Evolutionary conservation across 2,888 invertebrate genomes (phyloP), one percentile per base, ranked within the genome.

Genomic region (Temnothorax ravouxi): DNA sequence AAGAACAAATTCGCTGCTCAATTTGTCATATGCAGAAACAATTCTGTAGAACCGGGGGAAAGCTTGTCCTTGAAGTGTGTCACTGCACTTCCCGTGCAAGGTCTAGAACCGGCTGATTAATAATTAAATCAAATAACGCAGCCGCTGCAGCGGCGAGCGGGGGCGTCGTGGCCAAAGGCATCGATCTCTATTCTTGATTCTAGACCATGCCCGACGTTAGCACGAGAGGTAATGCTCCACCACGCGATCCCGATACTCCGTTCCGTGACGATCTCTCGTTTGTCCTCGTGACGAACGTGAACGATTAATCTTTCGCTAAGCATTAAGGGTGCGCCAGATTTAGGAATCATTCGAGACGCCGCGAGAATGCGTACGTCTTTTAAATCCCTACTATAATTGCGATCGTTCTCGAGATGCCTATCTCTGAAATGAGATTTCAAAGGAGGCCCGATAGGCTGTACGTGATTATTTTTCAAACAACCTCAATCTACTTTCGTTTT

Each of bases 111-210:
- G 84, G 76, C 50, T 86, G 81, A 89, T 92, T 92, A 91, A 92
- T 92, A 91, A 92, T 90, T 87, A 83, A 92, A 89, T 81, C 67
- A 87, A 88, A 72, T 72, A 80, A 83, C 80, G 66, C 85, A 87
- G 82, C 74, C 71, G 83, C 67, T 86, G 74, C 75, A 64, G n/a
- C 67, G 56, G 66, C 62, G 47, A 47, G 61, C 69, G 69, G 76
- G 83, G 89, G 83, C 85, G 86, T 72, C 21, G 38, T 66, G 84
- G 84, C 74, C 88, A 54, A 72, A 56, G 82, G 34, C 88, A 93
- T 93, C 92, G 92, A 93, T 93, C 92, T 89, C 81, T 85, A 54
- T 77, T 83, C 84, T 75, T 85, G 74, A 86, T 87, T 84, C 89
- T 84, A 79, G 87, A 89, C 88, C 89, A 87, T 90, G 91, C 88